Evolutionary conservation across 2,113 vertebrate species (phyloP).

Genomic region (Tringa solitaria): DNA sequence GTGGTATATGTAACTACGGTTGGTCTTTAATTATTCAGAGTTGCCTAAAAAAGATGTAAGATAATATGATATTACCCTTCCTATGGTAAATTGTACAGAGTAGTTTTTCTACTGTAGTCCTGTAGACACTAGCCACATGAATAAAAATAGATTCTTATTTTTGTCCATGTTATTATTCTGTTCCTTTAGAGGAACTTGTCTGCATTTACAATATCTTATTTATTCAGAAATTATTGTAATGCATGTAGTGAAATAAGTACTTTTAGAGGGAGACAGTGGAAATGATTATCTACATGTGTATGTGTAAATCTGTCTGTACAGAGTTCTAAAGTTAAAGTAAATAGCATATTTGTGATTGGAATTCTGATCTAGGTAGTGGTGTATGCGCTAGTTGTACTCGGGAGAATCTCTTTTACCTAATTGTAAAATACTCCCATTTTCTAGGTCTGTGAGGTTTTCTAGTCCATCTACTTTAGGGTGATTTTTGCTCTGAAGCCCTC

Average conservation of each 20-base stretch:
- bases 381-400: not conserved
- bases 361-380: not conserved
- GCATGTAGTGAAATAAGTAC: not conserved
- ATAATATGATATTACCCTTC: not conserved
- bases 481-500: not conserved
- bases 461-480: not conserved
- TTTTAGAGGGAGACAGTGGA: not conserved
- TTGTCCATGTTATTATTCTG: not conserved
- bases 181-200: not conserved
- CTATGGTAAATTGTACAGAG: not conserved
- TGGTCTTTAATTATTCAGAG: not conserved
- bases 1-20: not conserved
- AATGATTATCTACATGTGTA: not conserved
- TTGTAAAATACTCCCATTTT: not conserved
- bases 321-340: not conserved
- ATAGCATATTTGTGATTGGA: not conserved
- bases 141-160: not conserved
- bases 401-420: not conserved
- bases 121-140: not conserved
- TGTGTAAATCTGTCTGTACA: not conserved
- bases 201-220: not conserved
- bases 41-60: not conserved
- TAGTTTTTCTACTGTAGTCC: not conserved
- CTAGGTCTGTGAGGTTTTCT: not conserved
- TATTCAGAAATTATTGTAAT: not conserved